phyloP scores from a whole-genome alignment of 2,888 invertebrate species.

The Machimus atricapillus region DNA sequence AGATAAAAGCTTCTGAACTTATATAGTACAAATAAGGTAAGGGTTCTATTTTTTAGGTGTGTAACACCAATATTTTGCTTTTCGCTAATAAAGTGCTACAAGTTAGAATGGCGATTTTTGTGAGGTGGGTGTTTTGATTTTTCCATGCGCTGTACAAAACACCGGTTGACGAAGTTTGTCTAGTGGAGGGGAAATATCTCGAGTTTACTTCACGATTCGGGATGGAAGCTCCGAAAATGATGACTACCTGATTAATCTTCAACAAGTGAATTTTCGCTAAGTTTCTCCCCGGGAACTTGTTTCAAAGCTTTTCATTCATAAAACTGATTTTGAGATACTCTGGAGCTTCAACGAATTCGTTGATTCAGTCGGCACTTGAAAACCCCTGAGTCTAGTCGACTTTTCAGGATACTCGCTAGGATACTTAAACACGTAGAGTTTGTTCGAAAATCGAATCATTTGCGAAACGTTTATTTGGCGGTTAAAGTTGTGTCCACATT shows the following conservation, averaged over 20 bases:
- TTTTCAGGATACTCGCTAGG: neutral
- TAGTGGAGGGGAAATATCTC: neutral
- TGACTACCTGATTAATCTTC: neutral
- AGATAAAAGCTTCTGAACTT: neutral
- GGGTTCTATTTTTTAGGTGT: neutral
- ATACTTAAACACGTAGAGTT: neutral
- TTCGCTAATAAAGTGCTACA: neutral
- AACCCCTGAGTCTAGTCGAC: neutral
- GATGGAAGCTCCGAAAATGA: neutral
- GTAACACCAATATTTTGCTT: neutral
- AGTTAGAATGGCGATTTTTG: neutral
- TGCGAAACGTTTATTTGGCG: neutral
- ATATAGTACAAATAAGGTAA: neutral
- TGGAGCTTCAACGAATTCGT: neutral
- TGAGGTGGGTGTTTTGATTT: neutral
- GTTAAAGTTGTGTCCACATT: neutral
- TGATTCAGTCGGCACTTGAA: neutral
- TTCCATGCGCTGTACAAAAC: neutral
- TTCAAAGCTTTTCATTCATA: conserved; percentile 1
- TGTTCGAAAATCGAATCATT: neutral
- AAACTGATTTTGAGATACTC: neutral
- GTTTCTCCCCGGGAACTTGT: neutral
- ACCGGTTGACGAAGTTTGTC: neutral
- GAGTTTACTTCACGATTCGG: neutral
- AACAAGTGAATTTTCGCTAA: neutral